Evolutionary conservation across 2,888 invertebrate species (phyloP).

Genomic region (Drosophila histrio): DNA sequence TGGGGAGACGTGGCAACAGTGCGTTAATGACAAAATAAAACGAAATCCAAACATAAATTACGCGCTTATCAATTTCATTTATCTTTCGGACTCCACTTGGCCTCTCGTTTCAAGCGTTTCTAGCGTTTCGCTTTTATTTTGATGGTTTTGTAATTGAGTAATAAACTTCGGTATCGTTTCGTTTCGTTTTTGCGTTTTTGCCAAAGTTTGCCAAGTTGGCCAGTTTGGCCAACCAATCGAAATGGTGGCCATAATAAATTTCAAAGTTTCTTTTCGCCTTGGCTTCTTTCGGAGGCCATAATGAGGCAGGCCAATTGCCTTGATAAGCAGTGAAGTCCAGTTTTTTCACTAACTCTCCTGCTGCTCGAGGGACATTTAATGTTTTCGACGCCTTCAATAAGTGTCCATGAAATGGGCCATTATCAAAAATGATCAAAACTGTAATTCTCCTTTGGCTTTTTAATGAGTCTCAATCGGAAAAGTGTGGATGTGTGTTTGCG

Average conservation of each 20-base stretch:
- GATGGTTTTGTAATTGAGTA: conserved; percentile 82
- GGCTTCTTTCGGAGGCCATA: conserved; percentile 18
- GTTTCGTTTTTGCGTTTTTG: conserved; percentile 25
- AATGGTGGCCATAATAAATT: conserved; percentile 47
- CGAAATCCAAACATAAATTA: conserved; percentile 81
- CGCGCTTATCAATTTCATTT: conserved; percentile 81
- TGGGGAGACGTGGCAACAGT: conserved; percentile 51
- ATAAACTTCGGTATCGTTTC: conserved; percentile 75
- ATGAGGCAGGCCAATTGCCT: conserved; percentile 43
- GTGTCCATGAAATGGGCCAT: conserved; percentile 60
- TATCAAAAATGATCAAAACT: conserved; percentile 54
- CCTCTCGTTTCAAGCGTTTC: conserved; percentile 26
- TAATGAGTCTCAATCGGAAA: conserved; percentile 53
- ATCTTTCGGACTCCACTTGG: conserved; percentile 74
- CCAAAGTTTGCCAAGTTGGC: conserved; percentile 42
- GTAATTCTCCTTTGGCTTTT: conserved; percentile 33
- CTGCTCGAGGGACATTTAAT: conserved; percentile 49
- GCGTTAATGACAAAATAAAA: conserved; percentile 80
- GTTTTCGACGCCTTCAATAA: conserved; percentile 54
- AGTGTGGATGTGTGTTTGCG: not conserved
- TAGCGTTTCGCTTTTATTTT: conserved; percentile 57
- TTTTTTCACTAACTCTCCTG: conserved; percentile 22
- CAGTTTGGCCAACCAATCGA: conserved; percentile 23
- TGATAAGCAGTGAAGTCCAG: conserved; percentile 28
- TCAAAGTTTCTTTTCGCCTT: conserved; percentile 34